Base-by-base conservation (phyloP, 2,888 invertebrate genomes). In the Eupithecia pulchellata region DNA sequence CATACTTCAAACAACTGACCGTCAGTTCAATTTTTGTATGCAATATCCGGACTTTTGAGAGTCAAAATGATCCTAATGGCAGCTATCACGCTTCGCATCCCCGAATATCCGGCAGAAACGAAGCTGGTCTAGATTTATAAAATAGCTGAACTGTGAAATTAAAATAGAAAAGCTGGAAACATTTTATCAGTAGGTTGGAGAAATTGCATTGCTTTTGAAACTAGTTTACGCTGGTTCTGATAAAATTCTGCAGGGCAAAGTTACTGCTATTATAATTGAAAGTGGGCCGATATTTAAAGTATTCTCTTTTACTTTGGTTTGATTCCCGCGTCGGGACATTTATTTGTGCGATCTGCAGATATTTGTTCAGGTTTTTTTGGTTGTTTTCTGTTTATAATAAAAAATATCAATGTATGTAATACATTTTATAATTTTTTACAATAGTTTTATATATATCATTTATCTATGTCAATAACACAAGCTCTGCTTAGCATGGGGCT, bases 61-160 rank as follows among this genome's bases (percentile, higher is more conserved):
- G n/a, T 42, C 42, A 42, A n/a, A n/a, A n/a, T n/a, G n/a, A 42
- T 42, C 42, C 20, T 52, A 25, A 11, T 25, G 25, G 52, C 11
- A 13, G 52, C 20, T 52, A 52, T 52, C 52, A 25, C 52, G 52
- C 25, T 52, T 25, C 20, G 52, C 25, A 13, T 52, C 11, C 13
- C n/a, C 25, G 1, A 11, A 52, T 25, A 25, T 52, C 52, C 25
- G 52, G 52, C 13, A 52, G 13, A 52, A 52, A 52, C 11, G 25
- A 20, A 25, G 34, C 61, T n/a, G 32, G 4, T n/a, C n/a, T 32
- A 11, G 30, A 36, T 32, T 61, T 34, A 27, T 63, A 63, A 42
- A 63, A 42, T 27, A 36, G n/a, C 63, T 63, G 63, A 63, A 14
- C 63, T 63, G 63, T 39, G 42, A 63, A 39, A 63, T 63, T 63